Evolutionary conservation across 2,888 invertebrate genomes (phyloP).

Genomic region (Callyntrura guangdongensis): DNA sequence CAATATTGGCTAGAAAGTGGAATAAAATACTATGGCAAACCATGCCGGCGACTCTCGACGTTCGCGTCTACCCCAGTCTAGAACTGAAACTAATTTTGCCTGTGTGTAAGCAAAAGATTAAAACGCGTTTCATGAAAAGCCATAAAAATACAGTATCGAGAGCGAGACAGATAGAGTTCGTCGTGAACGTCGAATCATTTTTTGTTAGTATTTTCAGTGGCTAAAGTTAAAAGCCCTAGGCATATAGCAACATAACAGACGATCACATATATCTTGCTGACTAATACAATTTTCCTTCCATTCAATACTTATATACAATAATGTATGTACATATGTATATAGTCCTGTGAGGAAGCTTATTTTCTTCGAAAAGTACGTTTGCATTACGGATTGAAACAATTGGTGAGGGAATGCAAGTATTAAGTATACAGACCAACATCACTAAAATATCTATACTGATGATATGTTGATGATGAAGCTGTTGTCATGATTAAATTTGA

Average conservation of each 20-base stretch:
- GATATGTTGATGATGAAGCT: not conserved
- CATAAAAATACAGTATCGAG: slow-evolving; percentile 38
- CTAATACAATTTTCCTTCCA: not conserved
- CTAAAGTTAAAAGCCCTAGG: not conserved
- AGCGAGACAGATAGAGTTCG: slow-evolving; percentile 19
- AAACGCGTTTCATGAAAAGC: slow-evolving; percentile 48
- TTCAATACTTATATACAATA: not conserved
- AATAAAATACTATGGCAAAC: not conserved
- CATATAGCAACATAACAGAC: not conserved
- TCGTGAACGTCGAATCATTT: not conserved
- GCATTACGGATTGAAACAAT: slow-evolving; percentile 3
- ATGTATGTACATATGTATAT: not conserved
- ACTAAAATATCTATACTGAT: not conserved
- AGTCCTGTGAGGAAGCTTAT: not conserved
- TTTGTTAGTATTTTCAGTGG: not conserved
- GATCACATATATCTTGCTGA: not conserved
- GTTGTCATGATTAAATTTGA: slow-evolving; percentile 40
- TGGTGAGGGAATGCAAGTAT: not conserved
- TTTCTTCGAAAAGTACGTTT: not conserved
- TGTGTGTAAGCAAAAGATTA: slow-evolving; percentile 11
- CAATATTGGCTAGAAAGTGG: not conserved
- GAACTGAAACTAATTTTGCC: slow-evolving; percentile 37
- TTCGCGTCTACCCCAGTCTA: slow-evolving; percentile 42
- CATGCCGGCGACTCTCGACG: slow-evolving; percentile 5
- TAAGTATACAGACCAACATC: not conserved